Percentiles rank a stretch among this genome's conserved stretches.
Conservation (phyloP, 2,888 invertebrate species). For the Trisateles emortualis region DNA sequence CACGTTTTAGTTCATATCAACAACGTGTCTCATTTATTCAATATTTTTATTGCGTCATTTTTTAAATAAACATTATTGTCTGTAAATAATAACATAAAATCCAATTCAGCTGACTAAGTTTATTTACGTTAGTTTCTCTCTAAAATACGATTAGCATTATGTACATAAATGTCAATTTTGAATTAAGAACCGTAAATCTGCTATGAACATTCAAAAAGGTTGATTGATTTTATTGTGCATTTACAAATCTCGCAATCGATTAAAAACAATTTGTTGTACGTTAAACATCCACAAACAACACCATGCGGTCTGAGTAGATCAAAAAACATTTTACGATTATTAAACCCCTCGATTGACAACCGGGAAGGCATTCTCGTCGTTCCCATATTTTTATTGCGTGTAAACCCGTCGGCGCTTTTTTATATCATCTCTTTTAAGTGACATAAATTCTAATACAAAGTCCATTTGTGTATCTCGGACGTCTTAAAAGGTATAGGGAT, state of each 20-base stretch:
- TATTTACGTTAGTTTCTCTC: slow-evolving; percentile 1
- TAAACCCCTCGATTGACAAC: slow-evolving; percentile 84
- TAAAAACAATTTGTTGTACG: slow-evolving; percentile 39
- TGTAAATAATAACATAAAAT: slow-evolving; percentile 13
- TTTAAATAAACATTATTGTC: slow-evolving; percentile 29
- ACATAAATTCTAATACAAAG: slow-evolving; percentile 87
- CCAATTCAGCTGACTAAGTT: not conserved
- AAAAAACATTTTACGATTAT: slow-evolving; percentile 86
- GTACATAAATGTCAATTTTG: slow-evolving; percentile 11
- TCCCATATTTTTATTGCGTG: slow-evolving; percentile 87
- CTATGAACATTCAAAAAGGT: not conserved
- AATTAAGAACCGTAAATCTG: slow-evolving; percentile 6
- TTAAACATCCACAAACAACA: slow-evolving; percentile 48
- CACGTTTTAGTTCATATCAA: slow-evolving; percentile 17
- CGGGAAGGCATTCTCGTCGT: slow-evolving; percentile 81
- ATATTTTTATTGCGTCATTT: slow-evolving; percentile 24
- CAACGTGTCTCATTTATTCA: slow-evolving; percentile 2
- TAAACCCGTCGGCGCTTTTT: slow-evolving; percentile 85
- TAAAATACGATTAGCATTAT: not conserved
- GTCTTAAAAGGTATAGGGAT: slow-evolving; percentile 86
- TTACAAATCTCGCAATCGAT: slow-evolving; percentile 29
- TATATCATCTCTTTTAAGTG: slow-evolving; percentile 85
- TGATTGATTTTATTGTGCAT: slow-evolving; percentile 17
- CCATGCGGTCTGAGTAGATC: slow-evolving; percentile 70
- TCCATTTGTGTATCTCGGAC: slow-evolving; percentile 87